phyloP scores from a whole-genome alignment of 2,888 invertebrate species.

The Hecatera dysodea region DNA sequence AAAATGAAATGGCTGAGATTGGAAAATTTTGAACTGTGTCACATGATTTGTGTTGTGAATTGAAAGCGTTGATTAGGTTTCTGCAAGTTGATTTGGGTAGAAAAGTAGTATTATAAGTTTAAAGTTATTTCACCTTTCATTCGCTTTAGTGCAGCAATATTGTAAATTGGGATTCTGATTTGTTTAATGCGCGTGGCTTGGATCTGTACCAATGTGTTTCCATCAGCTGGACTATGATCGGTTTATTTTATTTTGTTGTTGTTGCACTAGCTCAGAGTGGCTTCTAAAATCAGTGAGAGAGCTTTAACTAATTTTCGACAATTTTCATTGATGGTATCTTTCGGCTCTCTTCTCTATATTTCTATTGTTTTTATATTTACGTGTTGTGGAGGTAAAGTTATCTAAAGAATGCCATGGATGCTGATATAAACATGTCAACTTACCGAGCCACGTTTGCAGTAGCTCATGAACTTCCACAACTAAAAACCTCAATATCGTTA shows the following conservation, averaged over 20 bases:
- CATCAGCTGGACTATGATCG: constrained; percentile 6
- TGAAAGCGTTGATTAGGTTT: constrained; percentile 46
- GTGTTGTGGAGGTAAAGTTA: too few relatives aligned
- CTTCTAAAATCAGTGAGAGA: background rate
- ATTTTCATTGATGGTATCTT: background rate
- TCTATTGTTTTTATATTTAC: background rate
- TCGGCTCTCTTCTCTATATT: background rate
- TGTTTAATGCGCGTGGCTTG: constrained; percentile 43
- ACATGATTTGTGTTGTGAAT: constrained; percentile 41
- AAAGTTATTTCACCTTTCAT: constrained; percentile 25
- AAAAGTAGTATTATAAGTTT: constrained; percentile 7
- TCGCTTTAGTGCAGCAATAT: constrained; percentile 33
- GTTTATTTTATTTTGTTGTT: constrained; percentile 30
- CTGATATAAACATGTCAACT: too few relatives aligned
- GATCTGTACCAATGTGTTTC: constrained; percentile 47
- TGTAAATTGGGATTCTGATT: constrained; percentile 34
- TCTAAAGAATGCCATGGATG: too few relatives aligned
- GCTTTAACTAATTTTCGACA: background rate
- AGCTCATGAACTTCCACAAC: too few relatives aligned
- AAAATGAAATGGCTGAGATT: constrained; percentile 15
- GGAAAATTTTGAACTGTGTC: constrained; percentile 16
- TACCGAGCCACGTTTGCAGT: too few relatives aligned
- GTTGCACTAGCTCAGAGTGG: background rate
- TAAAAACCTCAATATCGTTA: background rate
- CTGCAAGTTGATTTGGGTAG: constrained; percentile 32